phyloP scores from a whole-genome alignment of 92 coral and sea anemone genomes.

The Paragorgia papillata region DNA sequence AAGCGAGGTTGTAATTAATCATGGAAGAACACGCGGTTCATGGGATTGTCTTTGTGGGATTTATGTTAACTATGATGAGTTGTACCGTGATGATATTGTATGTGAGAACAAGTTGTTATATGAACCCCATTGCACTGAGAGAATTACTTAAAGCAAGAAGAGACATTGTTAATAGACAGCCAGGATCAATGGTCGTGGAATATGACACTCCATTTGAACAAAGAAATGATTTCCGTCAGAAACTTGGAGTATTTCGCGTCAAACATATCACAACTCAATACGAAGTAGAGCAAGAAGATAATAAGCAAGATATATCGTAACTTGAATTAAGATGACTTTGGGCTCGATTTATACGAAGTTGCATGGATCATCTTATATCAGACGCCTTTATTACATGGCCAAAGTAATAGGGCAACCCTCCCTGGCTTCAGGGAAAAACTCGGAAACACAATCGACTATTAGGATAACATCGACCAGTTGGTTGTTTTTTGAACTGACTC shows the following conservation, averaged over 20 bases:
- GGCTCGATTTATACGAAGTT: too few species aligned
- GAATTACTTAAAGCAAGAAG: slow-evolving; percentile 31
- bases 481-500: background rate
- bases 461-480: background rate
- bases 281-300: slow-evolving; percentile 1
- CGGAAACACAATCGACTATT: too few species aligned
- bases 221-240: background rate
- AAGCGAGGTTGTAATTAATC: background rate
- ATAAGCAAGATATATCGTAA: background rate
- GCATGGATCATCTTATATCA: too few species aligned
- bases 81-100: slow-evolving; percentile 32
- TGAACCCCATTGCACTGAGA: slow-evolving; percentile 12
- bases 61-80: slow-evolving; percentile 27
- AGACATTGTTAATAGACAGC: slow-evolving; percentile 2
- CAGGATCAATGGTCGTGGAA: background rate
- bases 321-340: too few species aligned
- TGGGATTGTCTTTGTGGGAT: slow-evolving; percentile 34
- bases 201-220: background rate
- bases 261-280: slow-evolving; percentile 21
- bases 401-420: too few species aligned
- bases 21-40: slow-evolving; percentile 14
- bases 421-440: too few species aligned
- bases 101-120: slow-evolving; percentile 9
- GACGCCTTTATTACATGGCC: too few species aligned
- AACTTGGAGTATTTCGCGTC: slow-evolving; percentile 5